Conservation (phyloP, 2,888 invertebrate species). For the Xestoiulus laeticollis region DNA sequence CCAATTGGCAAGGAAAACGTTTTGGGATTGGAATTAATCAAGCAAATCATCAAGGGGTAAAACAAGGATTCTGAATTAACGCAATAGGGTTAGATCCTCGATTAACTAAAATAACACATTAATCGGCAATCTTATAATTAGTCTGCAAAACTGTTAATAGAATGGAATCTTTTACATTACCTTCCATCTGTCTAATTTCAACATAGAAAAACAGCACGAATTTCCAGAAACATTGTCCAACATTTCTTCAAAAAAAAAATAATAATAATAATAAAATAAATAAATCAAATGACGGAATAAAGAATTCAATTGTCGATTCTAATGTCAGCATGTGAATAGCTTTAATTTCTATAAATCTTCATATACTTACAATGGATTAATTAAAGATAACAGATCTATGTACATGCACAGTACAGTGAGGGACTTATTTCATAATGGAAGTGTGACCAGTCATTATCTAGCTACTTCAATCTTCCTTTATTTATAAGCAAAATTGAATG, state of each 20-base stretch:
- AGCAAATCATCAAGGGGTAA: no score
- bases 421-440: slow-evolving; percentile 31
- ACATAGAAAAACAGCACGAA: no score
- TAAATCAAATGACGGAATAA: no score
- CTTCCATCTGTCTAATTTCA: no score
- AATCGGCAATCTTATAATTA: no score
- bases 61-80: no score
- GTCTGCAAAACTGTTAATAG: no score
- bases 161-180: no score
- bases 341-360: slow-evolving; percentile 37
- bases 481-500: neutral
- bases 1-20: neutral
- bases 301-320: neutral
- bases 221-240: no score
- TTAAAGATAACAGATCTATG: slow-evolving; percentile 37
- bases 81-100: no score
- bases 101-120: no score
- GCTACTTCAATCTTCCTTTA: neutral
- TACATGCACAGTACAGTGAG: slow-evolving; percentile 37
- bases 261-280: no score
- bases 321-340: slow-evolving; percentile 15
- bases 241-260: neutral
- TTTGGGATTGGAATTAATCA: neutral
- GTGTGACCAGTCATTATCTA: slow-evolving; percentile 18
- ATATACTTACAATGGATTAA: slow-evolving; percentile 37